Base-by-base conservation (phyloP, 2,888 invertebrate genomes). In the Leptarthrus brevirostris region DNA sequence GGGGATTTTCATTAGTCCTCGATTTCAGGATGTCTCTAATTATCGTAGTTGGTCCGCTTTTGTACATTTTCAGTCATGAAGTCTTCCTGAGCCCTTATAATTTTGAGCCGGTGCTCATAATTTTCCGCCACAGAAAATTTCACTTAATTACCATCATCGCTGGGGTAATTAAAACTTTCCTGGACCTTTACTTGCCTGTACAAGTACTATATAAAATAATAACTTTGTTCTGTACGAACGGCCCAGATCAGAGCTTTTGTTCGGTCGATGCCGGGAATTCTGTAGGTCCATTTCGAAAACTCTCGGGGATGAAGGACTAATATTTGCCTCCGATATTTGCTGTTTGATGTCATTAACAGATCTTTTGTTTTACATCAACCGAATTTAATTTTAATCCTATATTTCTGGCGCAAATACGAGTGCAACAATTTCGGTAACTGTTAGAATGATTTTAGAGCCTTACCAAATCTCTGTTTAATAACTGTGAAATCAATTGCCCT, bases 101-200 rank as follows among this genome's bases (percentile, higher is more conserved):
- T 52, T 52, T 52, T 52, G 18, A 52, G 20, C 20, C 26, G 26
- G 26, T 54, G 4, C 54, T 54, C 30, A 30, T 54, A 54, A 54
- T 54, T 54, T 54, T 54, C 54, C 26, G 30, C 26, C 26, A 30
- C 54, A 54, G 30, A 54, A 54, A 54, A 52, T 52, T 54, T 54
- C 30, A 54, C 26, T 54, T 54, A 54, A 54, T 54, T 54, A 54
- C 30, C 30, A 26, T 12, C 54, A 54, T 22, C 12, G 54, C 54
- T 54, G 54, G 24, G 26, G 54, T 54, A 54, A 54, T 54, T 54
- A 54, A 54, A 54, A 54, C 26, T 54, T 54, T 54, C n/a, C 16
- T 16, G 22, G 53, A 22, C 18, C 22, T 53, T 53, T 53, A 8
- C 6, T 53, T 49, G 3, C 10, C 18, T 53, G n/a, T 14, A 47